Evolutionary conservation across 1,140 invertebrate species (phyloP).

Genomic region (Caenorhabditis brenneri): DNA sequence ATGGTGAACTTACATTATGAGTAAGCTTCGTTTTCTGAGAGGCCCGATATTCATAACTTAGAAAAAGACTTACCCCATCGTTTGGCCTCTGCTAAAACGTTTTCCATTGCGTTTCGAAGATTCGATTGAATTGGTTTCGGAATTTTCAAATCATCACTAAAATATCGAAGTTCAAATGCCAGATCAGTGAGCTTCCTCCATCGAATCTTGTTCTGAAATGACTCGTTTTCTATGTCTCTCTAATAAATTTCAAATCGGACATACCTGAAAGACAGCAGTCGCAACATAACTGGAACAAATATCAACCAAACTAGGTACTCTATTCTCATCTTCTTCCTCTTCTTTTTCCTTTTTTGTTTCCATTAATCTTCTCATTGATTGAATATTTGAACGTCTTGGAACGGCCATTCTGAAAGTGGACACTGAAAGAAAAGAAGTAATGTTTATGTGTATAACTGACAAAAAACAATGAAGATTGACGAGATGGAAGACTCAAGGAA

Average conservation of each 20-base stretch:
- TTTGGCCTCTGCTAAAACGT: background rate
- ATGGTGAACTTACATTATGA: too few species aligned
- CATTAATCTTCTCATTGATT: constrained; percentile 16
- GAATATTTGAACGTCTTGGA: constrained; percentile 11
- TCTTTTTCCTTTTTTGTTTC: constrained; percentile 19
- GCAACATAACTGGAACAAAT: background rate
- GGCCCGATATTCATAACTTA: too few species aligned
- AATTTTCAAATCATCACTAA: background rate
- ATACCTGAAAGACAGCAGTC: background rate
- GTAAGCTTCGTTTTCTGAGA: too few species aligned
- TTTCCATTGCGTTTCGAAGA: background rate
- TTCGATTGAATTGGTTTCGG: background rate
- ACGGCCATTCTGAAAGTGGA: background rate
- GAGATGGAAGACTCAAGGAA: background rate
- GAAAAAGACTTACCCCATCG: constrained; percentile 21
- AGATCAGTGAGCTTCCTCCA: constrained; percentile 3
- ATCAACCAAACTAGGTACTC: background rate
- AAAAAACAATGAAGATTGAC: constrained; percentile 16
- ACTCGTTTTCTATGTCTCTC: too few species aligned
- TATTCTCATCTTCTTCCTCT: background rate
- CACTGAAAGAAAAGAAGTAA: background rate
- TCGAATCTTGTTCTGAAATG: constrained; percentile 12
- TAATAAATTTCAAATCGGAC: background rate
- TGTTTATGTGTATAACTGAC: background rate
- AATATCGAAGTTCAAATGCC: background rate